Conservation (phyloP, 2,113 vertebrate species). For the Festucalex cinctus region DNA sequence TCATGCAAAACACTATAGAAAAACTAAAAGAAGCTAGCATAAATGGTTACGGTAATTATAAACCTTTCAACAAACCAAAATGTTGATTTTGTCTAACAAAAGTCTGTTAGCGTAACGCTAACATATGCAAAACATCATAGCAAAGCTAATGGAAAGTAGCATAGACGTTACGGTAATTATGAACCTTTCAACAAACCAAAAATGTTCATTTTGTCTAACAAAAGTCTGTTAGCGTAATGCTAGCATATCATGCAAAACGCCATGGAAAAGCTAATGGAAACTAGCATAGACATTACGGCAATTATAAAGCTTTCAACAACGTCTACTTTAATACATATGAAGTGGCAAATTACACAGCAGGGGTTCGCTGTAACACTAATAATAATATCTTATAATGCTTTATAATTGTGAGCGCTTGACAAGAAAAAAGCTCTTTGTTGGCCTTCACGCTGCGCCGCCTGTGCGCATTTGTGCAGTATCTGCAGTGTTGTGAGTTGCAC, state of each 20-base stretch:
- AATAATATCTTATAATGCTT: not conserved
- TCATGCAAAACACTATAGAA: too few species aligned
- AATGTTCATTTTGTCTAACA: too few species aligned
- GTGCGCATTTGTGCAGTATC: not conserved
- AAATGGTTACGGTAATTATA: too few species aligned
- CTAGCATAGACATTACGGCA: not conserved
- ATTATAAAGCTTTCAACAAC: not conserved
- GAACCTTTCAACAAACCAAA: too few species aligned
- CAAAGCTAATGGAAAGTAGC: too few species aligned
- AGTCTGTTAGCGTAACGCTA: not conserved
- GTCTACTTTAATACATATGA: too few species aligned
- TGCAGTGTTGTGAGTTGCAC: not conserved
- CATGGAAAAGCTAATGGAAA: not conserved
- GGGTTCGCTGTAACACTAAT: not conserved
- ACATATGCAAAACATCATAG: not conserved
- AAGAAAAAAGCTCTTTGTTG: not conserved
- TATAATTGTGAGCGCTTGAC: not conserved
- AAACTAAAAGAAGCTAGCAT: too few species aligned
- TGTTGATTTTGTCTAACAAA: too few species aligned
- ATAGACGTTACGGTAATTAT: too few species aligned
- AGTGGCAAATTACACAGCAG: too few species aligned
- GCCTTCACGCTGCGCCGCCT: not conserved
- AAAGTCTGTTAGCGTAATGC: not conserved
- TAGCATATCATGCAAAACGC: not conserved
- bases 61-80: too few species aligned